A percentile compares a stretch with the other conserved stretches of the same genome.
Evolutionary conservation across 2,113 vertebrate genomes (phyloP).

Genomic region (Motacilla alba): DNA sequence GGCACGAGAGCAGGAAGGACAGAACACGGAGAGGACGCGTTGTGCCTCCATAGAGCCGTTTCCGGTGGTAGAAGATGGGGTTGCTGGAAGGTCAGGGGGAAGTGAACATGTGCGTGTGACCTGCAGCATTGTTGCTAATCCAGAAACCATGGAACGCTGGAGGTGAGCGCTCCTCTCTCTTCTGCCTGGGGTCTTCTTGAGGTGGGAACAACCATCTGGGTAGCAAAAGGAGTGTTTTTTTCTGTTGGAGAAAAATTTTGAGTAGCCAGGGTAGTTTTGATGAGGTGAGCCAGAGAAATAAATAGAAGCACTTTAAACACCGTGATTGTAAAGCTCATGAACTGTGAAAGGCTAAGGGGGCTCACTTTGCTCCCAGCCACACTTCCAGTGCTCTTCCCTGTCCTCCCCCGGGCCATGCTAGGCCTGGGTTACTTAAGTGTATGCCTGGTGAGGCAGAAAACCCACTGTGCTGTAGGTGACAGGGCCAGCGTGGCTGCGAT

Average conservation of each 20-base stretch:
- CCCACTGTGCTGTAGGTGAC: background rate
- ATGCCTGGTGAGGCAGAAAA: background rate
- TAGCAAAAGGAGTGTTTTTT: background rate
- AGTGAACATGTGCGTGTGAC: fast-evolving
- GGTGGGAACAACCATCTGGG: fast-evolving
- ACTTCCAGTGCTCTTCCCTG: background rate
- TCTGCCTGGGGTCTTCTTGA: background rate
- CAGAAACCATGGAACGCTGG: background rate
- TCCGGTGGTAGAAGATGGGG: background rate
- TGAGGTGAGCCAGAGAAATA: background rate
- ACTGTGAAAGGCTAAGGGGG: background rate
- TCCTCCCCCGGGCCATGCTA: background rate
- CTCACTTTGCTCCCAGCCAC: background rate
- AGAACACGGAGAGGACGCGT: fast-evolving
- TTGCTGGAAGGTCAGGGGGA: background rate
- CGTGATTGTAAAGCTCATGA: background rate
- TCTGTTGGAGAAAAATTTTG: background rate
- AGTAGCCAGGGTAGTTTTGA: background rate
- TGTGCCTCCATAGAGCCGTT: background rate
- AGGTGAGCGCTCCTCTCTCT: background rate
- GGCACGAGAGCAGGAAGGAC: fast-evolving
- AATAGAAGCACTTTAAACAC: background rate
- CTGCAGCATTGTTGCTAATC: fast-evolving
- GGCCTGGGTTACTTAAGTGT: background rate
- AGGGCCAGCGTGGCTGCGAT: fast-evolving